Evolutionary conservation across 2,113 vertebrate species (phyloP), one percentile per base, ranked within the genome.

Genomic region (Prionailurus bengalensis): DNA sequence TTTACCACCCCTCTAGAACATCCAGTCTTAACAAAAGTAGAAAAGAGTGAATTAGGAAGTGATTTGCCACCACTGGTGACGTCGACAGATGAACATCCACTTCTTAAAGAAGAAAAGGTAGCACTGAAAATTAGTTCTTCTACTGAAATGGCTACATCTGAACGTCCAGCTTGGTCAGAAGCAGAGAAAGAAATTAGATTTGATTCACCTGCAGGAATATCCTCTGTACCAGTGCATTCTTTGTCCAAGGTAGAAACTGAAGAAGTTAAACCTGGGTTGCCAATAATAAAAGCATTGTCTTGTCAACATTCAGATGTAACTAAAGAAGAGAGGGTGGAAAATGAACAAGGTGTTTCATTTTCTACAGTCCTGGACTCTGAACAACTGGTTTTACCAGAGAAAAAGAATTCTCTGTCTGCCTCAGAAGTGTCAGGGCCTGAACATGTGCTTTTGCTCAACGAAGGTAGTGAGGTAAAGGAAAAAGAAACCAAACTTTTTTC

Each of bases 191-290:
- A 96, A 97, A 66, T 14, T 83, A 12, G 93, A 76, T 31, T 71
- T 58, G 19, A 0, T 95, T 97, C 97, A 19, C 55, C 80, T 94
- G 25, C 21, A 93, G 91, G 31, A 86, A 4, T 45, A 81, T 89
- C 80, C 23, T 76, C 93, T 81, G 33, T 88, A 36, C 31, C 80
- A 90, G 93, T 97, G 82, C 76, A 55, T 89, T 91, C 95, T 97
- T 95, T 94, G 88, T 58, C 97, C 81, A 94, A 96, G 97, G 93
- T 16, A 73, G 95, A 95, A 78, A 82, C 65, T 48, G 92, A 98
- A 86, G 93, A 97, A 31, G 6, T 74, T 96, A 80, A 97, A 55
- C 94, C 78, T 73, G 97, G 87, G 31, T 98, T 98, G 39, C 86
- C 97, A 76, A 55, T 95, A 97, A 76, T 86, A 94, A 71, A 5